These are phyloP conservation scores for Matsumyia berberina DNA, from an alignment of 2,888 invertebrate genomes.

Conservation along the genomic window DNA sequence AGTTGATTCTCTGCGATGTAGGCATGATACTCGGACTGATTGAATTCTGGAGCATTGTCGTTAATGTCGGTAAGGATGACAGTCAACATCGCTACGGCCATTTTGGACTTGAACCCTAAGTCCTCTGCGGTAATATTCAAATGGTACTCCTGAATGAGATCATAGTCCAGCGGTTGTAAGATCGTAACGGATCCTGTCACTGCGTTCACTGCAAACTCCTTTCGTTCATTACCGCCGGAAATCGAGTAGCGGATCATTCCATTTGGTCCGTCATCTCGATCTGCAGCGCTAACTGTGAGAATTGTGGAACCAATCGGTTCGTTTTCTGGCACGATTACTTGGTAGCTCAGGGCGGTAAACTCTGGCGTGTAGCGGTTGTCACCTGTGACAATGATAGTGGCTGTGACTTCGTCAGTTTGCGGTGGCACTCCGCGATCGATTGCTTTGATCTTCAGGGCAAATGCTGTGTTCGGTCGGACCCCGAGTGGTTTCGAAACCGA, in stretches of 20 bases:
- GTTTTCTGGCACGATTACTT: slow-evolving; percentile 96
- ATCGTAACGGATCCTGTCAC: slow-evolving; percentile 92
- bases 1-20: slow-evolving; percentile 93
- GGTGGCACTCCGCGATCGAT: slow-evolving; percentile 95
- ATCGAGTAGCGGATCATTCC: slow-evolving; percentile 94
- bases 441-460: slow-evolving; percentile 89
- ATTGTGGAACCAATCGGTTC: slow-evolving; percentile 94
- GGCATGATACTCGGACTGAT: slow-evolving; percentile 90
- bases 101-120: slow-evolving; percentile 91
- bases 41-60: slow-evolving; percentile 95
- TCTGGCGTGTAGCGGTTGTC: slow-evolving; percentile 92
- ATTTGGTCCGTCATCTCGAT: slow-evolving; percentile 94
- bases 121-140: slow-evolving; percentile 95
- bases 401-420: slow-evolving; percentile 90
- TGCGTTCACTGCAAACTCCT: slow-evolving; percentile 92
- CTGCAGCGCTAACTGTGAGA: slow-evolving; percentile 92
- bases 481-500: slow-evolving; percentile 86
- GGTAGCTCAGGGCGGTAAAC: slow-evolving; percentile 93
- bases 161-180: slow-evolving; percentile 92
- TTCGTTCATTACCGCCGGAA: slow-evolving; percentile 92
- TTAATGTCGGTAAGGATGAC: slow-evolving; percentile 96
- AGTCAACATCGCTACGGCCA: slow-evolving; percentile 91
- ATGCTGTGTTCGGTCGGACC: slow-evolving; percentile 87
- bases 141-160: slow-evolving; percentile 92
- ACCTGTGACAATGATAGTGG: slow-evolving; percentile 92